Percentiles rank a stretch among this genome's conserved stretches.
Evolutionary conservation across 2,888 invertebrate genomes (phyloP).

Genomic region (Hyposoter didymator): DNA sequence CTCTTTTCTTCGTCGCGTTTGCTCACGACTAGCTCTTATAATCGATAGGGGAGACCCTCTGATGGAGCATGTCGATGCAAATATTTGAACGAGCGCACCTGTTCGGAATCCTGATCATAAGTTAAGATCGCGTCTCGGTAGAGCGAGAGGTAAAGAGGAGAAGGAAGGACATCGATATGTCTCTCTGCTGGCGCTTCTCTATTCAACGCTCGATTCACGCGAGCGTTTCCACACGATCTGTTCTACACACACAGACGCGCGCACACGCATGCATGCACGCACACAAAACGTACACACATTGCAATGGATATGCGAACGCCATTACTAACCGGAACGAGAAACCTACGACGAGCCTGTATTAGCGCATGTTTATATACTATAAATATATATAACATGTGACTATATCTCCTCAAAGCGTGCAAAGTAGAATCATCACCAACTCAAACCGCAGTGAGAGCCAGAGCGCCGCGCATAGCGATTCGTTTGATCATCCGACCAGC

Average conservation of each 20-base stretch:
- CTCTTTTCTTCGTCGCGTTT: slow-evolving; percentile 23
- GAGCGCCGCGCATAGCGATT: slow-evolving; percentile 26
- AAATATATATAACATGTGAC: slow-evolving; percentile 6
- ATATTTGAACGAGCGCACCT: slow-evolving; percentile 56
- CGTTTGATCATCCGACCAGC: slow-evolving; percentile 56
- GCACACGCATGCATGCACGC: neutral
- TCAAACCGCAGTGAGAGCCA: slow-evolving; percentile 50
- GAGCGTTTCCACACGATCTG: slow-evolving; percentile 30
- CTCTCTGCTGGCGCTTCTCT: slow-evolving; percentile 11
- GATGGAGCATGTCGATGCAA: slow-evolving; percentile 49
- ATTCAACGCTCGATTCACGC: slow-evolving; percentile 15
- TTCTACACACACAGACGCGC: neutral
- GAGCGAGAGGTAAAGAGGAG: neutral
- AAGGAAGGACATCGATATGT: slow-evolving; percentile 1
- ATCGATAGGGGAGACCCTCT: slow-evolving; percentile 20
- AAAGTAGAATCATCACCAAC: slow-evolving; percentile 46
- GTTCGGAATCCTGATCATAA: slow-evolving; percentile 49
- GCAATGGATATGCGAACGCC: slow-evolving; percentile 6
- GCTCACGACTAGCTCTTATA: slow-evolving; percentile 36
- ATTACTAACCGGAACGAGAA: slow-evolving; percentile 41
- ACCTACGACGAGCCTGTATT: slow-evolving; percentile 33
- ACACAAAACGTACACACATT: neutral
- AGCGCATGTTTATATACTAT: slow-evolving; percentile 6
- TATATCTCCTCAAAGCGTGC: slow-evolving; percentile 38
- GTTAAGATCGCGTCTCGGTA: slow-evolving; percentile 56